Percentiles rank a stretch among this genome's conserved stretches.
Conservation (phyloP, 2,797 vertebrate genomes). For the Hephaestus fuliginosus region DNA sequence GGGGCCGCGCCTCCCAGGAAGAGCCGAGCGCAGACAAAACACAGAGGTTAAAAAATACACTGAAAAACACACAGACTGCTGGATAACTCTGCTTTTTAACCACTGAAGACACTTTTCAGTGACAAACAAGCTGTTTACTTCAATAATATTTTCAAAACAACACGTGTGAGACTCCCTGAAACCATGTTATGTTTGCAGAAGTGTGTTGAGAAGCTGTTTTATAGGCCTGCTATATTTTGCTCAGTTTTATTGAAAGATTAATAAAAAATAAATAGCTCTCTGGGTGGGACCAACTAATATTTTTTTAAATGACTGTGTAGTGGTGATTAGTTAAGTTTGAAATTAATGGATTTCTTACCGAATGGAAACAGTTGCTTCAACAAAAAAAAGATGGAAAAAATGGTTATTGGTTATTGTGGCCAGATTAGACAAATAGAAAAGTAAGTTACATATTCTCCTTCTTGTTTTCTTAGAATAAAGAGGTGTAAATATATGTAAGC, state of each 20-base stretch:
- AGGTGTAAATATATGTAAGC: background rate
- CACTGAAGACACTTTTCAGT: background rate
- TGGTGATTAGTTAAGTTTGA: background rate
- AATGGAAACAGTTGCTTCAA: no score
- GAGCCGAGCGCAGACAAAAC: background rate
- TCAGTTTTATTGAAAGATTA: background rate
- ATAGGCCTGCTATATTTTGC: background rate
- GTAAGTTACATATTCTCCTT: background rate
- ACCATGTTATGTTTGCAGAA: no score
- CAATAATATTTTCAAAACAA: background rate
- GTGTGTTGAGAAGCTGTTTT: background rate
- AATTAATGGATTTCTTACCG: no score
- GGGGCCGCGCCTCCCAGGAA: conserved; percentile 59
- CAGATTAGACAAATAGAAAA: background rate
- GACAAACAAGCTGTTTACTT: background rate
- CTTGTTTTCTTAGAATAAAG: background rate
- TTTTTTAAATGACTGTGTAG: no score
- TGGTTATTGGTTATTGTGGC: background rate
- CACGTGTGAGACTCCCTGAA: no score
- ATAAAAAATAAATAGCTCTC: background rate
- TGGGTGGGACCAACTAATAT: background rate
- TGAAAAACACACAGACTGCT: background rate
- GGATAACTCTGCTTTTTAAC: background rate
- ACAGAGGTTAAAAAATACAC: background rate
- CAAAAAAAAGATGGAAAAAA: background rate